A percentile compares a stretch with the other conserved stretches of the same genome.
phyloP scores from a whole-genome alignment of 2,797 vertebrate species.

The Threskiornis aethiopicus region DNA sequence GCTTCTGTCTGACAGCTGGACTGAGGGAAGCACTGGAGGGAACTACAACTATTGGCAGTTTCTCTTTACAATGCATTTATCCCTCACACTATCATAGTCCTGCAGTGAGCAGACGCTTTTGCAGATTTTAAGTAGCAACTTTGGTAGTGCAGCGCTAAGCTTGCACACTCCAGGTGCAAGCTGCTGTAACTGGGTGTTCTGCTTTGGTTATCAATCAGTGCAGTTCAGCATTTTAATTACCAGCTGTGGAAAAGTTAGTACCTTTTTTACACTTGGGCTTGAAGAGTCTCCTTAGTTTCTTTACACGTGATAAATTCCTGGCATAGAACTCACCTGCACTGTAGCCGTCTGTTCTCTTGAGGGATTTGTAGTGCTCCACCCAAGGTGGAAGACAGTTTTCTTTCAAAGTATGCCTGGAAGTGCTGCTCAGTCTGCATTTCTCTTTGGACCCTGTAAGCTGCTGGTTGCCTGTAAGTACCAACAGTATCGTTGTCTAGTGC shows the following conservation, averaged over 20 bases:
- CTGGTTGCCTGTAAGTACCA: background rate
- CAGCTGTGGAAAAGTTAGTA: background rate
- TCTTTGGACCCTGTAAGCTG: constrained; percentile 10
- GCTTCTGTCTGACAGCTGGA: background rate
- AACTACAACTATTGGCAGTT: background rate
- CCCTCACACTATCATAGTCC: background rate
- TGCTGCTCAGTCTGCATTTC: constrained; percentile 65
- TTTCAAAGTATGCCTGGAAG: constrained; percentile 56
- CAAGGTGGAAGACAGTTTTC: background rate
- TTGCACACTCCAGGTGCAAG: no score
- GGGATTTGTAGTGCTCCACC: background rate
- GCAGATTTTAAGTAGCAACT: background rate
- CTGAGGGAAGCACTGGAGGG: background rate
- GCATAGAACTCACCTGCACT: constrained; percentile 35
- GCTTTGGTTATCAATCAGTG: background rate
- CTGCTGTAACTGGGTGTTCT: background rate
- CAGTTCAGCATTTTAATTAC: background rate
- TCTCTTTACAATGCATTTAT: background rate
- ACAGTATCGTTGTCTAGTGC: background rate
- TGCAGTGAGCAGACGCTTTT: background rate
- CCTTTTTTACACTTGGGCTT: background rate
- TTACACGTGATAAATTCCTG: background rate
- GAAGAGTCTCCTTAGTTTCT: background rate
- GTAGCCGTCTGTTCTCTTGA: background rate
- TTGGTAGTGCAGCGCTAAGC: fast-evolving